Percentiles rank a stretch among this genome's conserved stretches.
phyloP scores from a whole-genome alignment of 1,140 invertebrate species.

The Latrodectus geometricus region DNA sequence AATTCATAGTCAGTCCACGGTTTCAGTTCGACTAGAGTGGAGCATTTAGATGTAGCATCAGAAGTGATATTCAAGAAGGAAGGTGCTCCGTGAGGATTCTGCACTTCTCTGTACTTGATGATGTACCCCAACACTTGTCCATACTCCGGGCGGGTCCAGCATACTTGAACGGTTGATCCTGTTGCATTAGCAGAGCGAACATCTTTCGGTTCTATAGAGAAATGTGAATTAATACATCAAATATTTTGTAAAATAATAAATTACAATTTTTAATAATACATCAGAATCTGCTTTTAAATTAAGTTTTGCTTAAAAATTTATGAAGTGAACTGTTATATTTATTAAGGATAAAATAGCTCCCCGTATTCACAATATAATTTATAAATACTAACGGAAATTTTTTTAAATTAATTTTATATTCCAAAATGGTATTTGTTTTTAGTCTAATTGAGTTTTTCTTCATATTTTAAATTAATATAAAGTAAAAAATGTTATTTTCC shows the following conservation, averaged over 20 bases:
- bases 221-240: not conserved
- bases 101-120: slow-evolving; percentile 50
- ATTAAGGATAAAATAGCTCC: too few relatives aligned
- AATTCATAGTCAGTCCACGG: slow-evolving; percentile 63
- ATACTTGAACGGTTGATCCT: slow-evolving; percentile 51
- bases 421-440: too few relatives aligned
- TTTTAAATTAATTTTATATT: too few relatives aligned
- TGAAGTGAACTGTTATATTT: too few relatives aligned
- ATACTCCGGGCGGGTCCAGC: slow-evolving; percentile 52
- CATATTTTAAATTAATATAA: too few relatives aligned
- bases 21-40: slow-evolving; percentile 27
- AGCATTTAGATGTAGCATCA: slow-evolving; percentile 36
- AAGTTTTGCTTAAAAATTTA: too few relatives aligned
- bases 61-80: slow-evolving; percentile 56
- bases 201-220: slow-evolving; percentile 47
- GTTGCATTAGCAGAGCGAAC: slow-evolving; percentile 49
- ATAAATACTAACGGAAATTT: too few relatives aligned
- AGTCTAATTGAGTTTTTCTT: too few relatives aligned
- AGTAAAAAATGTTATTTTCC: too few relatives aligned
- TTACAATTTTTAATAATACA: not conserved
- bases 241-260: not conserved
- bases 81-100: slow-evolving; percentile 5
- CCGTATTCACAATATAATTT: too few relatives aligned
- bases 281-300: too few relatives aligned
- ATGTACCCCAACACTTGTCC: slow-evolving; percentile 57